Base-by-base conservation (phyloP, 2,113 vertebrate species). In the Percopsis transmontana region DNA sequence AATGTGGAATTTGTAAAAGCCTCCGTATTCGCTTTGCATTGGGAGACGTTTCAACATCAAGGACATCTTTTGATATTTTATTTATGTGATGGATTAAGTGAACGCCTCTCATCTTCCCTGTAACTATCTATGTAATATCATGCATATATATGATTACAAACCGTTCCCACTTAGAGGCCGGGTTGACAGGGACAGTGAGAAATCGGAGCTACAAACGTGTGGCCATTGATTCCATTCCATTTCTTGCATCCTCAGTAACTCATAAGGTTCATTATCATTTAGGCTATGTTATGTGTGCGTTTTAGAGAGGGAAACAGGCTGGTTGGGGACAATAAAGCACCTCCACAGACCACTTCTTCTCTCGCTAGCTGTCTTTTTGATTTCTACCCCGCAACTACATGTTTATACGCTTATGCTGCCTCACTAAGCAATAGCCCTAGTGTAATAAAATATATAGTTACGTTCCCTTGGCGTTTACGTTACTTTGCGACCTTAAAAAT, bases 311-410 rank as follows among this genome's bases (percentile, higher is more conserved):
- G 75, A 72, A 73, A 85, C 72, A 42, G 59, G 63, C 70, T 80
- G 76, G 76, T 74, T 67, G 80, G 80, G 80, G 87, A 80, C 70
- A 85, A 87, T 83, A 82, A 83, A 81, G 66, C 64, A 45, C 80
- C 79, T 81, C 65, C 77, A 58, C 72, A 27, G 81, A 61, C 24
- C 68, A 84, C 58, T 62, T 66, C 77, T 65, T 53, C 76, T 79
- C 80, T 80, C 64, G 78, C 85, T 71, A 85, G 76, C 70, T 69
- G 71, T 87, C 76, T 76, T 82, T 4, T 86, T 89, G 85, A 80
- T 89, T 87, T 74, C 68, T 62, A 63, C 78, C 65, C 33, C 27
- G 66, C 58, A 54, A 81, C 54, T 39, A 74, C 75, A 70, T 84
- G 80, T 90, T 87, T 87, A 83, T 83, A 82, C 69, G 83, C 76